Percentiles rank a stretch among this genome's conserved stretches.
These are phyloP conservation scores for Colinus virginianus DNA, from an alignment of 2,113 vertebrate species.

Conservation along the genomic window DNA sequence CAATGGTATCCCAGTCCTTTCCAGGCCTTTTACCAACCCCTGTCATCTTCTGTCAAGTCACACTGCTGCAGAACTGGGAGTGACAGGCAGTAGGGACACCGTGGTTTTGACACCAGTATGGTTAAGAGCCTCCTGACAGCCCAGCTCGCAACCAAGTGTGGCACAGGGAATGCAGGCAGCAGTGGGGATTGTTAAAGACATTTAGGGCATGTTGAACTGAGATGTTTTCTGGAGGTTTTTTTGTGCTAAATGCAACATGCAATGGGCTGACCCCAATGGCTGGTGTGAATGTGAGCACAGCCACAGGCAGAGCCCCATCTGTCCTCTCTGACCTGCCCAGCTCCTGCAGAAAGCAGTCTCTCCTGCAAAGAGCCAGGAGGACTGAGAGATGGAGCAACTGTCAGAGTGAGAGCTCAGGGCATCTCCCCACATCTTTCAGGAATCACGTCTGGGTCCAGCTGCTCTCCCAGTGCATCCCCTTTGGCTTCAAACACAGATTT, in stretches of 20 bases:
- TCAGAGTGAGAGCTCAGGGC: not conserved
- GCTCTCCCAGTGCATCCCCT: not conserved
- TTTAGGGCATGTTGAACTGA: not conserved
- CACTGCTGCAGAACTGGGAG: not conserved
- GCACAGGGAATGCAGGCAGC: not conserved
- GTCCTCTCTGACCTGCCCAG: not conserved
- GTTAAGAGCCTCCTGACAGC: not conserved
- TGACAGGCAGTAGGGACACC: not conserved
- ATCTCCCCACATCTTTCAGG: not conserved
- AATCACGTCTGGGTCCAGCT: not conserved
- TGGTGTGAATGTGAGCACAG: not conserved
- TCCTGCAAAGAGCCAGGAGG: not conserved
- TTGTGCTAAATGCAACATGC: not conserved
- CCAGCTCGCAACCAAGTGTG: fast-evolving
- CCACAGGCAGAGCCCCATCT: too few species aligned
- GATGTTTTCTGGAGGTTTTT: not conserved
- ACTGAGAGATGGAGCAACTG: not conserved
- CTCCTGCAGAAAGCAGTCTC: not conserved
- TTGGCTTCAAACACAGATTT: not conserved
- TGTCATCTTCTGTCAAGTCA: constrained; percentile 26
- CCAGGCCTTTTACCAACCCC: constrained; percentile 56
- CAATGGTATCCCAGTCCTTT: constrained; percentile 46
- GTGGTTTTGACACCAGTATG: not conserved
- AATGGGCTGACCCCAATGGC: not conserved
- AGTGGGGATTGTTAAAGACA: not conserved